Evolutionary conservation across 2,888 invertebrate genomes (phyloP).

Genomic region (Dastarcus helophoroides): DNA sequence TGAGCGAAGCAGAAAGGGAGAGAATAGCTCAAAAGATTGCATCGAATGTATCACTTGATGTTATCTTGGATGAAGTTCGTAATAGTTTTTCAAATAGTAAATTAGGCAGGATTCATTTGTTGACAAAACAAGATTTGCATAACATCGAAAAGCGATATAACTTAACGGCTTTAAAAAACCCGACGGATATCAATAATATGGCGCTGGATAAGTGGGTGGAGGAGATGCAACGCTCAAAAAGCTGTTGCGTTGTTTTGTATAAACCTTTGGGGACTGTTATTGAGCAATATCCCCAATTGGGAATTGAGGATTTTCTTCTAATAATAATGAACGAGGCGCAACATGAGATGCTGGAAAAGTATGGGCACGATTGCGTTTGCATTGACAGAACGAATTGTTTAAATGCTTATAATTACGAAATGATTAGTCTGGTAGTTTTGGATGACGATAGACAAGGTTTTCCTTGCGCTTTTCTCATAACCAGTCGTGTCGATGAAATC

Average conservation of each 20-base stretch:
- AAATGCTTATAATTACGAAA: conserved; percentile 15
- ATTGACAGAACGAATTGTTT: conserved; percentile 18
- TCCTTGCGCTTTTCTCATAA: conserved; percentile 17
- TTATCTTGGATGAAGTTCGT: conserved; percentile 6
- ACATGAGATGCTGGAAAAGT: conserved; percentile 16
- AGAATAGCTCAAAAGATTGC: conserved; percentile 6
- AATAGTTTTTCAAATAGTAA: neutral
- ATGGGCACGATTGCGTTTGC: conserved; percentile 16
- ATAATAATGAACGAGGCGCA: conserved; percentile 19
- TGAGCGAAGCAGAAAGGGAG: neutral
- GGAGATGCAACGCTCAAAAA: neutral
- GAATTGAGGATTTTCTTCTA: conserved; percentile 17
- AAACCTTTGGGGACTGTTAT: conserved; percentile 13
- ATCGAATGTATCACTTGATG: conserved; percentile 3
- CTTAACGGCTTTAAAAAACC: neutral
- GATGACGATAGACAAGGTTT: conserved; percentile 17
- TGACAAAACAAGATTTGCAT: conserved; percentile 7
- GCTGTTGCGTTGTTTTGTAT: conserved; percentile 14
- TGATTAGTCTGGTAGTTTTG: conserved; percentile 16
- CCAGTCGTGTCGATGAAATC: conserved; percentile 15
- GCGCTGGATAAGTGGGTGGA: neutral
- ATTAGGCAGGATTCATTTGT: conserved; percentile 5
- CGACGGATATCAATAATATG: neutral
- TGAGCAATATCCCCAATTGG: conserved; percentile 13
- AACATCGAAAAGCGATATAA: conserved; percentile 8